Conservation (phyloP, 2,888 invertebrate genomes). For the Parnassius mnemosyne region DNA sequence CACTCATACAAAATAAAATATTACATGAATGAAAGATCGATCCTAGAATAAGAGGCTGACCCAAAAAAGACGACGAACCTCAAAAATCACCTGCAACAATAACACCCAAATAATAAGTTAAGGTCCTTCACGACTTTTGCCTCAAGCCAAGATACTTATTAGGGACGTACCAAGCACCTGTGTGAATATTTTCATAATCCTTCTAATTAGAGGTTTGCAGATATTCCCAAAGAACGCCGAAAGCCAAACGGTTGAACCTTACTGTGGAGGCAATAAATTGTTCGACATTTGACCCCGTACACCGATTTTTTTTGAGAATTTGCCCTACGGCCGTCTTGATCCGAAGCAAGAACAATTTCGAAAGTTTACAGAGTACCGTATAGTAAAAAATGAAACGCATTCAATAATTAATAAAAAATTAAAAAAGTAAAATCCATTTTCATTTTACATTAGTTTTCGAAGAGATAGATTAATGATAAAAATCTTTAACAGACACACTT, state of each 20-base stretch:
- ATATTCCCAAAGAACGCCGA: conserved; percentile 72
- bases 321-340: conserved; percentile 66
- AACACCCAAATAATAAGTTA: conserved; percentile 72
- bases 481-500: no score
- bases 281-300: conserved; percentile 77
- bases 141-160: conserved; percentile 76
- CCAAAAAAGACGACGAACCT: conserved; percentile 47
- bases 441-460: no score
- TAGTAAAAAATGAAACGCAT: not conserved
- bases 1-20: conserved; percentile 9
- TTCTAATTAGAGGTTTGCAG: conserved; percentile 79
- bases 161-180: conserved; percentile 75
- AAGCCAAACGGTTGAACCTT: conserved; percentile 69
- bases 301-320: conserved; percentile 70
- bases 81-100: conserved; percentile 66
- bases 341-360: conserved; percentile 43
- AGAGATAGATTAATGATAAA: no score
- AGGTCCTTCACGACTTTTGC: conserved; percentile 69
- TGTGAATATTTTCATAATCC: conserved; percentile 80
- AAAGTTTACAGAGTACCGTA: conserved; percentile 53
- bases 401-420: no score
- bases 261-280: conserved; percentile 78
- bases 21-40: conserved; percentile 7
- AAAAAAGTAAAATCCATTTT: no score
- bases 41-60: conserved; percentile 59